Percentiles rank a stretch among this genome's conserved stretches.
phyloP scores from a whole-genome alignment of 2,797 vertebrate species.

The Natrix natrix region DNA sequence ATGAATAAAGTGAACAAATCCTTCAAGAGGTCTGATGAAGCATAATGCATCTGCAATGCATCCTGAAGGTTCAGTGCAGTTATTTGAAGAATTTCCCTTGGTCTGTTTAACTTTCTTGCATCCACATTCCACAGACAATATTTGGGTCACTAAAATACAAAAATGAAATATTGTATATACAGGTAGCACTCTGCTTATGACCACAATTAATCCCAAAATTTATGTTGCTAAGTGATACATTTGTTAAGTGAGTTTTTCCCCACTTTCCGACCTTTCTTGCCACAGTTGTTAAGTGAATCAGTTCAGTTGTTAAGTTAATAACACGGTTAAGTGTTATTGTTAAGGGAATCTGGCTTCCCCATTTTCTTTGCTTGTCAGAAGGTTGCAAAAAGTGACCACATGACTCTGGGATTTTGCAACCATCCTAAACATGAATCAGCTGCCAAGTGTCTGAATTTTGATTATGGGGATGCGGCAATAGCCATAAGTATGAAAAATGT shows the following conservation, averaged over 20 bases:
- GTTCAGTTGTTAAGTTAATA: neutral
- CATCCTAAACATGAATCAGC: neutral
- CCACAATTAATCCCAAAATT: neutral
- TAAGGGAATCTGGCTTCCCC: neutral
- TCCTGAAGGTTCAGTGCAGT: neutral
- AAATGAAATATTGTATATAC: neutral
- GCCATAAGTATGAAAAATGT: neutral
- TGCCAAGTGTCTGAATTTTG: neutral
- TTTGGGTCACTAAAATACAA: neutral
- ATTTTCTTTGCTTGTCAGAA: neutral
- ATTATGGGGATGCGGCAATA: neutral
- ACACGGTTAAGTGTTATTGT: neutral
- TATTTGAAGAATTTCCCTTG: neutral
- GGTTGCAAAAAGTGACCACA: neutral
- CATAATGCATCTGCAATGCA: neutral
- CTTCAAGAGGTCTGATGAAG: neutral
- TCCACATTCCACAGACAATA: neutral
- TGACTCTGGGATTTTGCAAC: neutral
- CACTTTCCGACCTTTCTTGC: neutral
- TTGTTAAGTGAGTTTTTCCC: neutral
- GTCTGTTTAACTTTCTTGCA: neutral
- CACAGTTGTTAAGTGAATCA: neutral
- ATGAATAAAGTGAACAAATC: neutral
- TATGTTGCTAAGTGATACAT: neutral
- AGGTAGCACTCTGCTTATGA: neutral